Base-by-base conservation (phyloP, 2,888 invertebrate genomes). In the Epinotia bilunana region DNA sequence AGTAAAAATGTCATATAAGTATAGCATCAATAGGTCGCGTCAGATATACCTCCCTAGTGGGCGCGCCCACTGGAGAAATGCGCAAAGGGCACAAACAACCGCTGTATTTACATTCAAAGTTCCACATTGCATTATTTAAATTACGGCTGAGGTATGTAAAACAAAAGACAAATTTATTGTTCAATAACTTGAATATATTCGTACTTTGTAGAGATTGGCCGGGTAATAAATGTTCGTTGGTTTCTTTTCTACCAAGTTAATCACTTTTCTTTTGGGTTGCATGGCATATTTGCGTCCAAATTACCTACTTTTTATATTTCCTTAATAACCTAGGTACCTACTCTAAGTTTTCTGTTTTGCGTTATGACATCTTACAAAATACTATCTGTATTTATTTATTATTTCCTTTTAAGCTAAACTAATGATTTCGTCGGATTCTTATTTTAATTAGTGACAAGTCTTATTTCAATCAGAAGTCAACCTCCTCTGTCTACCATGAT, bases 11-110 rank as follows among this genome's bases (percentile, higher is more conserved):
- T 53, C 53, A 53, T 53, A 53, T 5, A 53, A 0, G 3, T 49
- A 49, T 39, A 39, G 9, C 39, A 39, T 16, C n/a, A 53, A 53
- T n/a, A 13, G n/a, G 53, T 53, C 53, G n/a, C 16, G n/a, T 7
- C n/a, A 53, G n/a, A 53, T 53, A 49, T 49, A 53, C 49, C 49
- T n/a, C 49, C 6, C 16, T n/a, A 80, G 81, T 74, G 81, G 87
- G 87, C 84, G 83, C 84, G 83, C 86, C 88, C 85, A 87, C 86
- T 12, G 73, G 80, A 76, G 80, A 84, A 86, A 83, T 83, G 82
- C 80, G 81, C 79, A 81, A 81, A 80, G 78, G 73, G 72, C 64
- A 57, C 75, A 72, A 60, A 77, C 76, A 64, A 46, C 58, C 62
- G 33, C 33, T 28, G 65, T 68, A 73, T 73, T 61, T 63, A 68